Base-by-base conservation (phyloP, 2,113 vertebrate genomes). In the Entelurus aequoreus region DNA sequence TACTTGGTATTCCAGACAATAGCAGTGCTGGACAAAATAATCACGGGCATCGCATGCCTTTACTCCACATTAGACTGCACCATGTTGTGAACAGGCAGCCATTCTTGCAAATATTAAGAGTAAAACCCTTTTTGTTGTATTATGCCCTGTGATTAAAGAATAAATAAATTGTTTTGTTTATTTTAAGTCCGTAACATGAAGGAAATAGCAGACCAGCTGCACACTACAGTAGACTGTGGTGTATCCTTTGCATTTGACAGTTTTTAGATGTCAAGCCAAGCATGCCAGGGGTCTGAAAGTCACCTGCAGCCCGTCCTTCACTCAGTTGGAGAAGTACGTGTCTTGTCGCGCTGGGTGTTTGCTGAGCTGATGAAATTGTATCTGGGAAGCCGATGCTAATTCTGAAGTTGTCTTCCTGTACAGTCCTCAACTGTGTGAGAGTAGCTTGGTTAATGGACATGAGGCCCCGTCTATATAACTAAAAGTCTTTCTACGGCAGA, bases 381-480 rank as follows among this genome's bases (percentile, higher is more conserved):
- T 81, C 82, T 84, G 67, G 67, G 80, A 46, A 74, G 78, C 69
- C 74, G 67, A 70, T 76, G 68, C 75, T 84, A 75, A 79, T 83
- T 84, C 60, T 66, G 60, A 75, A 76, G 60, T 48, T 75, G 60
- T 76, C 68, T 74, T 67, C 47, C 6, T 46, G 63, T 38, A 60
- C 56, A 63, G 42, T 7, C 61, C 38, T 65, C 42, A 64, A 57
- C 47, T 48, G 14, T 11, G 50, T 36, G 6, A 50, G 8, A 19
- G 49, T 19, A 5, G 48, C 6, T n/a, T 49, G n/a, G 16, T 19
- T 19, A 19, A 8, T 1, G 7, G 40, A 42, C 7, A 8, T 42
- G 8, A 28, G 40, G 1, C 40, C 40, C 8, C 40, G 2, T 42
- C 40, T 28, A 4, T 28, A 28, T 3, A 28, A 28, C 28, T 28